Evolutionary conservation across 2,113 vertebrate genomes (phyloP).

Genomic region (Prietella phreatophila): DNA sequence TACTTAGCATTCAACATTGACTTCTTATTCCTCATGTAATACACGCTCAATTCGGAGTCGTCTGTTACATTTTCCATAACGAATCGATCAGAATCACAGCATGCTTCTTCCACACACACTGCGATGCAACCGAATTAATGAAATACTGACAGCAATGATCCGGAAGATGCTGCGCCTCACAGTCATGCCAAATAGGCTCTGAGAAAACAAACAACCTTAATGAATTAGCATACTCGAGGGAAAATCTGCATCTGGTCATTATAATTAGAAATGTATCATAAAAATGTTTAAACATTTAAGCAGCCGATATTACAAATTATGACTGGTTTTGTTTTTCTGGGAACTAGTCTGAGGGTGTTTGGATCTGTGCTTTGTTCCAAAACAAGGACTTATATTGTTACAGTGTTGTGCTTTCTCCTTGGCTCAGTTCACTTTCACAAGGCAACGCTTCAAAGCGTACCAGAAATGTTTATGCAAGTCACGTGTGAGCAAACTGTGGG

Average conservation of each 20-base stretch:
- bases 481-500: too few species aligned
- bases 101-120: neutral
- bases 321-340: neutral
- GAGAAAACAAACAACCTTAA: constrained; percentile 6
- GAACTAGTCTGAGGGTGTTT: neutral
- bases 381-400: too few species aligned
- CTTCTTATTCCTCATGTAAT: neutral
- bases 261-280: neutral
- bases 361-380: too few species aligned
- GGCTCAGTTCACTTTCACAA: too few species aligned
- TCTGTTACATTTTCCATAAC: constrained; percentile 5
- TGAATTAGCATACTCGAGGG: constrained; percentile 7
- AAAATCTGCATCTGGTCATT: constrained; percentile 20
- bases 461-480: too few species aligned
- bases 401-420: too few species aligned
- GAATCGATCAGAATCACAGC: constrained; percentile 25
- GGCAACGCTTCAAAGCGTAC: too few species aligned
- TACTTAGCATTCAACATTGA: neutral
- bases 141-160: constrained; percentile 22
- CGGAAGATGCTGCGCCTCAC: neutral
- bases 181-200: neutral
- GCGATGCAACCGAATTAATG: constrained; percentile 13
- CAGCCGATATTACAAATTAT: neutral
- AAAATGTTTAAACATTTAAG: neutral
- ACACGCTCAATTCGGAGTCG: neutral